Base-by-base conservation (phyloP, 2,888 invertebrate genomes). In the Dendrolimus houi region DNA sequence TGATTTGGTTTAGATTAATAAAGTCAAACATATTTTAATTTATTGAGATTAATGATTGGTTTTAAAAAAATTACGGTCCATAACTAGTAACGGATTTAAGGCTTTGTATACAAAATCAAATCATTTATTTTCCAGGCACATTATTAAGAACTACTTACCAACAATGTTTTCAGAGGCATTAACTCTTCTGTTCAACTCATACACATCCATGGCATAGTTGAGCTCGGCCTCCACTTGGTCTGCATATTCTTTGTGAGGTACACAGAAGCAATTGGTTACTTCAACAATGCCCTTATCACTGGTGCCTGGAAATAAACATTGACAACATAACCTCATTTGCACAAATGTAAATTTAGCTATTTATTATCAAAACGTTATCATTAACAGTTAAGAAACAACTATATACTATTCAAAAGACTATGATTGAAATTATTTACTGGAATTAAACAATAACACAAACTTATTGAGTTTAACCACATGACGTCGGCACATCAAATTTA, bases 191-290 rank as follows among this genome's bases (percentile, higher is more conserved):
- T 99, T 98, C 57, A 99, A 92, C 70, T 98, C 98, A 75, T 96
- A 98, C 79, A 99, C 95, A 74, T 98, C 98, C 92, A 97, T 95
- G 17, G 99, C 99, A 89, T 98, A 99, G 77, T 96, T 97, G 58
- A 99, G 93, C 85, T 99, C 99, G 8, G 99, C 97, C 77, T 99
- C 98, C n/a, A 99, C 98, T 92, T 98, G 94, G 84, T 98, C 98
- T 67, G 97, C 97, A 71, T 97, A 96, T 87, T 99, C 99, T 85
- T 98, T 99, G 85, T 99, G 99, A 0, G 99, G 99, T 55, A 99
- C 99, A 77, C 99, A 98, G 90, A 99, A 99, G 81, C 99, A 99
- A 81, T 99, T 99, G 12, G 99, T 99, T 54, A 99, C 97, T 92
- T 99, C 99, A 57, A 99, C 97, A 59, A 96, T 93, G 59, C 97